Base-by-base conservation (phyloP, 1,140 invertebrate genomes). In the Dufourea novaeangliae region DNA sequence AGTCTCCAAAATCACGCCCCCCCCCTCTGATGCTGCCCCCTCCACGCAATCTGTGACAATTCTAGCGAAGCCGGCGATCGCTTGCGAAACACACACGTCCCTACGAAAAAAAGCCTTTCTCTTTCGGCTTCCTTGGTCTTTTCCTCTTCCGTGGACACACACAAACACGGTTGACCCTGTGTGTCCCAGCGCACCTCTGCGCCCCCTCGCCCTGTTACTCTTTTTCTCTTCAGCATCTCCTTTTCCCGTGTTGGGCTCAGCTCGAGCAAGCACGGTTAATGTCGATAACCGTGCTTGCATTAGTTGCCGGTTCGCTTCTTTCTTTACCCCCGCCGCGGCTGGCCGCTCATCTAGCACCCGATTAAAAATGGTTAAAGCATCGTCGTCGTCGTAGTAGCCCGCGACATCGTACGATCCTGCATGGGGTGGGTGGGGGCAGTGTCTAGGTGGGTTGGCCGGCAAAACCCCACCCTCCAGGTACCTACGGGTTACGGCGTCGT, bases 221-320 rank as follows among this genome's bases (percentile, higher is more conserved):
- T 34, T n/a, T 62, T 29, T 27, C 34, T 20, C 22, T 32, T 6
- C 11, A n/a, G n/a, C 39, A 29, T 22, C 37, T 37, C 68, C 52
- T 59, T 70, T 70, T 70, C 68, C 34, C 66, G n/a, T 46, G n/a
- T 17, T 17, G 44, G 61, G 34, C 46, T 67, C 54, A 57, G 63
- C 41, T 59, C 52, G 44, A n/a, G n/a, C n/a, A n/a, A 62, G 67
- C 74, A 77, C 74, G 74, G 44, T 63, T 71, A 77, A 77, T 27
- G 75, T 62, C 75, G 57, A 77, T 80, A 78, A 78, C 67, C 74
- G 79, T 75, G n/a, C n/a, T n/a, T 78, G 67, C 66, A 78, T 80
- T 78, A 80, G 73, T 34, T 69, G 79, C 64, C 84, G 82, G 82
- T 85, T 82, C 79, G 82, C 76, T 85, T 84, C 79, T 84, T 84